Evolutionary conservation across 2,113 vertebrate genomes (phyloP).

Genomic region (Podarcis muralis): DNA sequence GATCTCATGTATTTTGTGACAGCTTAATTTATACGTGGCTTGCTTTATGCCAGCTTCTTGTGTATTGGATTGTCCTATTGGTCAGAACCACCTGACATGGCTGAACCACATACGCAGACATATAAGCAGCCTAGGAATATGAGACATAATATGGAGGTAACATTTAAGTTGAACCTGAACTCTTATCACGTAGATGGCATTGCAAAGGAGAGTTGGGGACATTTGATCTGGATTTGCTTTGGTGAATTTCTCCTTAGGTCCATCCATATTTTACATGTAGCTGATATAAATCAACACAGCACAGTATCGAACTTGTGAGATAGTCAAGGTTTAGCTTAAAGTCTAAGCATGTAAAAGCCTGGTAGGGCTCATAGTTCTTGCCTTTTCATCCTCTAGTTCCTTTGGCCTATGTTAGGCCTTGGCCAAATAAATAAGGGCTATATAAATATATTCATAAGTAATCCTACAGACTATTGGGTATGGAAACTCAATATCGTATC

Average conservation of each 20-base stretch:
- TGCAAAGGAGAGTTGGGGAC: background rate
- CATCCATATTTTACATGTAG: background rate
- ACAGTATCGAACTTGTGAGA: background rate
- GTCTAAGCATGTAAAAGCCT: background rate
- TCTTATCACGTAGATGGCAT: background rate
- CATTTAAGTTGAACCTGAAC: background rate
- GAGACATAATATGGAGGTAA: background rate
- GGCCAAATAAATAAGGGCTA: background rate
- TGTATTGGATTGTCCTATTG: too few species aligned
- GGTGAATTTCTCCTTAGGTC: background rate
- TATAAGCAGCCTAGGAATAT: background rate
- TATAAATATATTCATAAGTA: background rate
- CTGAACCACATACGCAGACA: background rate
- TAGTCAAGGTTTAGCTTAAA: background rate
- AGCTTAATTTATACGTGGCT: too few species aligned
- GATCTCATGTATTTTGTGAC: too few species aligned
- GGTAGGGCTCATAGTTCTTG: background rate
- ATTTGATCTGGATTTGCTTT: background rate
- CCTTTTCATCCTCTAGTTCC: background rate
- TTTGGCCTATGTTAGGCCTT: background rate
- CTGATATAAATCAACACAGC: background rate
- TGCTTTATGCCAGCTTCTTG: too few species aligned
- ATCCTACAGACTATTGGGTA: background rate
- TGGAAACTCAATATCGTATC: background rate
- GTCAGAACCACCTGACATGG: background rate